phyloP scores from a whole-genome alignment of 2,113 vertebrate species.

The Nothobranchius furzeri region DNA sequence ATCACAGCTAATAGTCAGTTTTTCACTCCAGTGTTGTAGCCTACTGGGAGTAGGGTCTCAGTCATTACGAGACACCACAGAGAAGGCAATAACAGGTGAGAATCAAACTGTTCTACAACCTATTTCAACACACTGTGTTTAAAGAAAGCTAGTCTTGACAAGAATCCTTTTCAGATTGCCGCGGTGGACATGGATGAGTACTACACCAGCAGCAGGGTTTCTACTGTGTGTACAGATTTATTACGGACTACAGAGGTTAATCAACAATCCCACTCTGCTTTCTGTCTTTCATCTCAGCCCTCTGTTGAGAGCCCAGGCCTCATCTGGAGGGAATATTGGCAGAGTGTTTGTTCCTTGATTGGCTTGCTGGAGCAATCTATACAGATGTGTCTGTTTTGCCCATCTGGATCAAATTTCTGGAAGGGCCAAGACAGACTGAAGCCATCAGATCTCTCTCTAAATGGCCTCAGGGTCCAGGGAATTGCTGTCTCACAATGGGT shows the following conservation, averaged over 20 bases:
- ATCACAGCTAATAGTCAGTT: slow-evolving; percentile 4
- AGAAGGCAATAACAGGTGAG: slow-evolving; percentile 41
- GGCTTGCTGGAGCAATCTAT: slow-evolving; percentile 68
- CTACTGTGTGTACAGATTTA: slow-evolving; percentile 59
- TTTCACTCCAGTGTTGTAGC: slow-evolving; percentile 2
- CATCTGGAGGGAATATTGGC: slow-evolving; percentile 73
- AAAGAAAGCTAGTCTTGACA: slow-evolving; percentile 59
- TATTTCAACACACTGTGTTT: slow-evolving; percentile 44
- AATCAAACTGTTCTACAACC: slow-evolving; percentile 49
- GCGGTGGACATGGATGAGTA: slow-evolving; percentile 53
- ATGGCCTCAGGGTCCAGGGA: slow-evolving; percentile 54
- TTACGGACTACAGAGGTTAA: slow-evolving; percentile 67
- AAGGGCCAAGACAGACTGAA: slow-evolving; percentile 52
- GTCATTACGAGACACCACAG: slow-evolving; percentile 26
- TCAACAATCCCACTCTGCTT: slow-evolving; percentile 63
- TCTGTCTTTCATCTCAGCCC: slow-evolving; percentile 60
- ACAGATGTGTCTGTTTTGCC: slow-evolving; percentile 68
- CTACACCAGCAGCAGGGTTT: slow-evolving; percentile 27
- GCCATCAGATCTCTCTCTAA: slow-evolving; percentile 66
- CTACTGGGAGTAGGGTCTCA: neutral
- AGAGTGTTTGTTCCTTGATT: slow-evolving; percentile 74
- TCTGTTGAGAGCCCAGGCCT: slow-evolving; percentile 55
- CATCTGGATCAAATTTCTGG: slow-evolving; percentile 66
- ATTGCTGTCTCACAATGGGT: slow-evolving; percentile 27
- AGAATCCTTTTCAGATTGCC: slow-evolving; percentile 52